phyloP scores from a whole-genome alignment of 2,113 vertebrate genomes.

The Halichoerus grypus region DNA sequence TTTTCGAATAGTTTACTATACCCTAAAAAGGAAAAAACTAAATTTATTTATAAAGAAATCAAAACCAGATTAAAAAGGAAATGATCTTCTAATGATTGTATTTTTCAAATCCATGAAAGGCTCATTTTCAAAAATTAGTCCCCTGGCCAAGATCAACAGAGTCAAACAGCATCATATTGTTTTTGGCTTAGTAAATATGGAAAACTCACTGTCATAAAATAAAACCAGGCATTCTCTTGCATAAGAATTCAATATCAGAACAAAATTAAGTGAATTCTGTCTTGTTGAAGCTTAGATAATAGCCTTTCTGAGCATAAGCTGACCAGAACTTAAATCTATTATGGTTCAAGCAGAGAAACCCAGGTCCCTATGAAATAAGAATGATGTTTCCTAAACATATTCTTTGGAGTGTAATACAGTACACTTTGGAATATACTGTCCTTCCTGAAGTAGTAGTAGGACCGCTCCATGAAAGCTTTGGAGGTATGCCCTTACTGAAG shows the following conservation, averaged over 20 bases:
- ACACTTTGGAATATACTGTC: neutral
- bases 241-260: conserved; percentile 32
- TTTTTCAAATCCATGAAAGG: conserved; percentile 58
- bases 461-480: neutral
- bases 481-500: neutral
- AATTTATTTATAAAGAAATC: conserved; percentile 39
- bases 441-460: neutral
- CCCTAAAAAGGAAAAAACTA: conserved; percentile 16
- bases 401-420: neutral
- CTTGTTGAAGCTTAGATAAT: conserved; percentile 4
- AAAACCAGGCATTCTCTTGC: conserved; percentile 51
- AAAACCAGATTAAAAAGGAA: conserved; percentile 65
- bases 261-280: conserved; percentile 40
- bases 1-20: neutral
- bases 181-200: conserved; percentile 36
- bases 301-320: neutral
- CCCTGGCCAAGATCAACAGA: conserved; percentile 58
- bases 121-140: conserved; percentile 61
- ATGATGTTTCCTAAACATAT: neutral
- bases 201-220: conserved; percentile 41
- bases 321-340: neutral
- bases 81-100: conserved; percentile 6
- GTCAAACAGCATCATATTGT: neutral
- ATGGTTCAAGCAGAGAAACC: neutral
- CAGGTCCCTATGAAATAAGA: neutral